These are phyloP conservation scores for Rhodeus uyekii DNA, from an alignment of 2,797 vertebrate genomes.

Conservation along the genomic window DNA sequence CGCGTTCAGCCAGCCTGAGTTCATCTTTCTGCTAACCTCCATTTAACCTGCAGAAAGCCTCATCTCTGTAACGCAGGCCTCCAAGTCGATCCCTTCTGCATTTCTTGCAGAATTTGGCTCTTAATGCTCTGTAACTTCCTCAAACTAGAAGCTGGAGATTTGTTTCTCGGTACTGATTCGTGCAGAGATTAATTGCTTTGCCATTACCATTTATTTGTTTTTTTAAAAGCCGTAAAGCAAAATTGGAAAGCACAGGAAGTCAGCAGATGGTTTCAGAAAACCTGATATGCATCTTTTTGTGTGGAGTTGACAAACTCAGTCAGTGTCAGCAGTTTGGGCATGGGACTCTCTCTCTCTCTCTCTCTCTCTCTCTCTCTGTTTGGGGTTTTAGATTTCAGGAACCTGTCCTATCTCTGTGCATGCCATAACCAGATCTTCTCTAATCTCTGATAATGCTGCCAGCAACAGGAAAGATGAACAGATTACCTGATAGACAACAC, in stretches of 20 bases:
- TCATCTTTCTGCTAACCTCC: conserved; percentile 45
- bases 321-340: conserved; percentile 17
- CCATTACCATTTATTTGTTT: neutral
- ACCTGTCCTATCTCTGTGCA: conserved; percentile 15
- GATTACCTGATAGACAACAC: conserved; percentile 45
- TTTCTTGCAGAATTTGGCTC: neutral
- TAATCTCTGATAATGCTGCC: conserved; percentile 36
- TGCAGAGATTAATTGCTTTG: conserved; percentile 6
- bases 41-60: conserved; percentile 53
- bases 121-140: neutral
- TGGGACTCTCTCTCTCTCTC: conserved; percentile 1
- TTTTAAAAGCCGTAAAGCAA: neutral
- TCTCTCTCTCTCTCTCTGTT: conserved; percentile 18
- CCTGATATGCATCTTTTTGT: conserved; percentile 21
- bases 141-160: neutral
- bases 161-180: conserved; percentile 4
- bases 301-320: conserved; percentile 26
- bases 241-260: conserved; percentile 5
- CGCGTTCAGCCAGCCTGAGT: conserved; percentile 7
- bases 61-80: conserved; percentile 21
- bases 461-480: conserved; percentile 16
- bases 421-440: conserved; percentile 31
- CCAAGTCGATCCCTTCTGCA: neutral
- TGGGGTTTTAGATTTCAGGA: conserved; percentile 40
- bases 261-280: conserved; percentile 8